Base-by-base conservation (phyloP, 2,888 invertebrate genomes). In the Linnaemya tessellans region DNA sequence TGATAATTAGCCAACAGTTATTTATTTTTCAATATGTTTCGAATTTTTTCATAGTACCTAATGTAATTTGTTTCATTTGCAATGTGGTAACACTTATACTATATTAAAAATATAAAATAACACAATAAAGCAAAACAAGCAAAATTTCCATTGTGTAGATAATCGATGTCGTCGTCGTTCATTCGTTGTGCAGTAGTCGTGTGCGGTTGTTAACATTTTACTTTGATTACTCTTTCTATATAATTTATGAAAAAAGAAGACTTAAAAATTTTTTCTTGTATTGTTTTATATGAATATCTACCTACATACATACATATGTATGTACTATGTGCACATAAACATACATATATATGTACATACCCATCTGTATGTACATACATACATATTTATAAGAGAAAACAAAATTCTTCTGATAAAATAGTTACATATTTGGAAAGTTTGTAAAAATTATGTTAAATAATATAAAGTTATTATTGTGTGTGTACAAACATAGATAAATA, bases 61-160 rank as follows among this genome's bases (percentile, higher is more conserved):
- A 18, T 15, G n/a, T 38, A 22, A 13, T n/a, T n/a, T 3, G 0
- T 22, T 22, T 56, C 22, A 30, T 13, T 15, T 11, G 64, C 18
- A 68, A 58, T 7, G 3, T 58, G 82, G 82, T 51, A 83, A 83
- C 84, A 81, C 77, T 71, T 20, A 11, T 20, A 54, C 35, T 41
- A 30, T 62, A 51, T 64, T n/a, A 54, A 62, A 58, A 62, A 74
- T n/a, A 54, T n/a, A 54, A 43, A 20, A 74, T 70, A 79, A 80
- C 35, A 73, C 71, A 84, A 84, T 71, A 79, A 86, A 86, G 77
- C 81, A 84, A 86, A 83, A 87, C 84, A 86, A 90, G 90, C 90
- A 89, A 90, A 91, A 90, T 90, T 90, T 91, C 90, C 90, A 90
- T 90, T 90, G 90, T 90, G 90, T 90, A 90, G 90, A 90, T 89